Base-by-base conservation (phyloP, 2,113 vertebrate genomes). In the Toxotes jaculatrix region DNA sequence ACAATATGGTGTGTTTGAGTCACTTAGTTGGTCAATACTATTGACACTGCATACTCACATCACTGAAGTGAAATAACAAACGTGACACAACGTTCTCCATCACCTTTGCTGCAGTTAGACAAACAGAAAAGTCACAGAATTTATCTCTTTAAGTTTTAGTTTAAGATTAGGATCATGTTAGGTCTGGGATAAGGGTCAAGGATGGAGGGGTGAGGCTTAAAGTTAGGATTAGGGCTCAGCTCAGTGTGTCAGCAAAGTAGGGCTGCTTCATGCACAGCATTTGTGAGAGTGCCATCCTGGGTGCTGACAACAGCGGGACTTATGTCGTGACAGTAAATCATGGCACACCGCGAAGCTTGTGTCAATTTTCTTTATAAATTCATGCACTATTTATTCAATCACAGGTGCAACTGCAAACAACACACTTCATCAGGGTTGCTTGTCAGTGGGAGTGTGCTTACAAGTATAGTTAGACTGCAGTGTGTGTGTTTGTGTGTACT, bases 341-440 rank as follows among this genome's bases (percentile, higher is more conserved):
- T 55, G 0, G 5, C 81, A 43, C 68, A 31, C 66, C 38, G 71
- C 66, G 80, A 83, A 49, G 76, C 61, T 43, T 0, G 2, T 74
- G 81, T 77, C 81, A 42, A 34, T 69, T 23, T 77, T 59, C 19
- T 74, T 64, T 72, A 68, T 72, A 21, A 57, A 70, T 42, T 72
- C 32, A 69, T 69, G 67, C 63, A 53, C 17, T 38, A 76, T 78
- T 83, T 73, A 80, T 80, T 87, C 63, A 87, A 68, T 87, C 77
- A 74, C 42, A 60, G 80, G 66, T 53, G 61, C 67, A 87, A 63
- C 85, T 83, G 75, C 32, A 3, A 67, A 76, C 67, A 43, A 47
- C 14, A 0, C 23, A 47, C 36, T 70, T 78, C 7, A n/a, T 80
- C 64, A 69, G 49, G 74, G n/a, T 27, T 0, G 6, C 72, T 55